A percentile compares a stretch with the other conserved stretches of the same genome.
Evolutionary conservation across 92 coral and sea anemone species (phyloP).

Genomic region (Porites divaricata): DNA sequence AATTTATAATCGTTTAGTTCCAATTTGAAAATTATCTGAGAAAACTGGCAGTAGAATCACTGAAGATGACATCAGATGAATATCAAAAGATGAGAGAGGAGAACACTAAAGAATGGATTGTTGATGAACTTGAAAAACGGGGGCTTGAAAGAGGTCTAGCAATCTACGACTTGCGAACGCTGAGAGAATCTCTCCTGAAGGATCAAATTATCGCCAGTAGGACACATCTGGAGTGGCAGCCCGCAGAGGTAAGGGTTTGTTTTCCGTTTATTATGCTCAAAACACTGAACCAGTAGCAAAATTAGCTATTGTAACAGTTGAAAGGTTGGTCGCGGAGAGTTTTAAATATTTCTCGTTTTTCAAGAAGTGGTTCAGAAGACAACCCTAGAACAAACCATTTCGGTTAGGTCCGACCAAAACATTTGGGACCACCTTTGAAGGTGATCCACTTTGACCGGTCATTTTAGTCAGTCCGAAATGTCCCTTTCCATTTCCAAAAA

Average conservation of each 20-base stretch:
- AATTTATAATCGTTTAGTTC: background rate
- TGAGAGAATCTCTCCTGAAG: constrained; percentile 5
- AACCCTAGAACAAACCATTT: too few species aligned
- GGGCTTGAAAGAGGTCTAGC: background rate
- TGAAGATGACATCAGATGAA: constrained; percentile 54
- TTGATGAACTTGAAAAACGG: constrained; percentile 2
- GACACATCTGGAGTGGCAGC: constrained; percentile 32
- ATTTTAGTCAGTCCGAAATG: too few species aligned
- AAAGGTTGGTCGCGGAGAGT: too few species aligned
- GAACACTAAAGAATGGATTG: constrained; percentile 10
- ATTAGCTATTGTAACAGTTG: too few species aligned
- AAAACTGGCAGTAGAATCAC: constrained; percentile 23
- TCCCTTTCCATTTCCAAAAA: too few species aligned
- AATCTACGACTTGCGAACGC: constrained; percentile 6
- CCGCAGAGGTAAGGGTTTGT: constrained; percentile 15
- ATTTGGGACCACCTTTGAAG: too few species aligned
- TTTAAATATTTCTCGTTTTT: too few species aligned
- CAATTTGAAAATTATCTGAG: constrained; percentile 15
- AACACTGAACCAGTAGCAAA: too few species aligned
- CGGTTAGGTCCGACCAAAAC: too few species aligned
- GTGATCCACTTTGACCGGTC: too few species aligned
- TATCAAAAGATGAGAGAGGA: background rate
- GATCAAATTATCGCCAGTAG: constrained; percentile 22
- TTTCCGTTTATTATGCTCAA: background rate
- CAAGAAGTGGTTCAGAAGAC: too few species aligned